Conservation (phyloP, 1,140 invertebrate genomes). For the Orchestia grillus region DNA sequence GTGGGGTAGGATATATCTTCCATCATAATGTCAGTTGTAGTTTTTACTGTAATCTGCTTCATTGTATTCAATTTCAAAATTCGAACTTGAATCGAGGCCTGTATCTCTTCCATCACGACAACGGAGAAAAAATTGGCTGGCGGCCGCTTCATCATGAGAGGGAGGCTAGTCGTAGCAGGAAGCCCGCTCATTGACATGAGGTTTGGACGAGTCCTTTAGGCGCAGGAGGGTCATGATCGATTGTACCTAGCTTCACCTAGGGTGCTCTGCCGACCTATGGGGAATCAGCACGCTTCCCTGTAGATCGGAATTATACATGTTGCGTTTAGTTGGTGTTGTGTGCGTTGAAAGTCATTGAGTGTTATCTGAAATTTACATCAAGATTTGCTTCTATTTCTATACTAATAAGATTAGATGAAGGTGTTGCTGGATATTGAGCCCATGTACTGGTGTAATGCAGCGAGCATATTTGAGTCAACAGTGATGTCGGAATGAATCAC, state of each 20-base stretch:
- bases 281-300: background rate
- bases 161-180: conserved; percentile 45
- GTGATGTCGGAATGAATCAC: too few species aligned
- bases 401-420: too few species aligned
- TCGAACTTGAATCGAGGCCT: conserved; percentile 10
- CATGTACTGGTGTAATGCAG: too few species aligned
- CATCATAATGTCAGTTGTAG: background rate
- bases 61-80: conserved; percentile 49
- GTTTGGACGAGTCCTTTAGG: conserved; percentile 37
- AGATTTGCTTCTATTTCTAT: too few species aligned
- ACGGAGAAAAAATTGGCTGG: background rate
- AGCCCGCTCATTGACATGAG: conserved; percentile 45
- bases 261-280: conserved; percentile 11
- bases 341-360: background rate
- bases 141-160: conserved; percentile 46
- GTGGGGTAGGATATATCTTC: background rate
- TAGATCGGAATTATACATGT: background rate
- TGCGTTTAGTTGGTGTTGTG: background rate
- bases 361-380: too few species aligned
- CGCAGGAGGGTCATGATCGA: conserved; percentile 31
- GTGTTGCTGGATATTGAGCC: too few species aligned
- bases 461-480: too few species aligned
- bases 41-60: background rate
- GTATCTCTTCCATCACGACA: conserved; percentile 50
- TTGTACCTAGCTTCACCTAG: background rate